A percentile compares a stretch with the other conserved stretches of the same genome.
Evolutionary conservation across 2,113 vertebrate species (phyloP).

Genomic region (Takifugu bimaculatus): DNA sequence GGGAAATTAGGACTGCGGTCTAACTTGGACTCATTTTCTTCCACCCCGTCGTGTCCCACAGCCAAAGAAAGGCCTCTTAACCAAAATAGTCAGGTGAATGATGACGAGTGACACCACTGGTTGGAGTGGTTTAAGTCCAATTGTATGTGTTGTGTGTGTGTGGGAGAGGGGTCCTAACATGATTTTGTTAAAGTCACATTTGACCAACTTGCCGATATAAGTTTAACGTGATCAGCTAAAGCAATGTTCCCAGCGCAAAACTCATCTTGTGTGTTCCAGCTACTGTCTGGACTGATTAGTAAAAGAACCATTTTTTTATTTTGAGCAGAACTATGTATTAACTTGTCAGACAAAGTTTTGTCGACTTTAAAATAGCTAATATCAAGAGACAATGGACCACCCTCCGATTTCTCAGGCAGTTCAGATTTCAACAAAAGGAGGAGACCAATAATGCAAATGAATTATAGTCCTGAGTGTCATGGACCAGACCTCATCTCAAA

Average conservation of each 20-base stretch:
- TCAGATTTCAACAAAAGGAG: slow-evolving; percentile 26
- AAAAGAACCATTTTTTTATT: not conserved
- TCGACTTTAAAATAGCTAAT: slow-evolving; percentile 19
- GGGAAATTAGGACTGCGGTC: slow-evolving; percentile 54
- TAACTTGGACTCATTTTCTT: slow-evolving; percentile 27
- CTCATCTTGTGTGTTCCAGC: slow-evolving; percentile 3
- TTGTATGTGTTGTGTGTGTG: slow-evolving; percentile 13
- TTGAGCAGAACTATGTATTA: slow-evolving; percentile 4
- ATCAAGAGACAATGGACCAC: slow-evolving; percentile 17
- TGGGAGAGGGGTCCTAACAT: slow-evolving; percentile 15
- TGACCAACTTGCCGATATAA: slow-evolving; percentile 26
- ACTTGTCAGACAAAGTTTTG: slow-evolving; percentile 48
- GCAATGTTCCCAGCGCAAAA: slow-evolving; percentile 13
- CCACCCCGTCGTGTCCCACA: slow-evolving; percentile 43
- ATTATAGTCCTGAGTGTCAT: slow-evolving; percentile 46
- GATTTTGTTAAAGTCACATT: slow-evolving; percentile 22
- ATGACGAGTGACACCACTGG: slow-evolving; percentile 5
- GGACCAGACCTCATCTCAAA: slow-evolving; percentile 42
- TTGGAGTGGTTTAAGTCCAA: slow-evolving; percentile 11
- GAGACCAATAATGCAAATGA: slow-evolving; percentile 47
- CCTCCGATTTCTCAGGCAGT: not conserved
- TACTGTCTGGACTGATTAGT: slow-evolving; percentile 39
- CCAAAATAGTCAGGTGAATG: slow-evolving; percentile 39
- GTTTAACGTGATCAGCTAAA: slow-evolving; percentile 15
- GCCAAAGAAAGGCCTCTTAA: slow-evolving; percentile 36